Conservation (phyloP, 2,888 invertebrate species). For the Tiliacea citrago region DNA sequence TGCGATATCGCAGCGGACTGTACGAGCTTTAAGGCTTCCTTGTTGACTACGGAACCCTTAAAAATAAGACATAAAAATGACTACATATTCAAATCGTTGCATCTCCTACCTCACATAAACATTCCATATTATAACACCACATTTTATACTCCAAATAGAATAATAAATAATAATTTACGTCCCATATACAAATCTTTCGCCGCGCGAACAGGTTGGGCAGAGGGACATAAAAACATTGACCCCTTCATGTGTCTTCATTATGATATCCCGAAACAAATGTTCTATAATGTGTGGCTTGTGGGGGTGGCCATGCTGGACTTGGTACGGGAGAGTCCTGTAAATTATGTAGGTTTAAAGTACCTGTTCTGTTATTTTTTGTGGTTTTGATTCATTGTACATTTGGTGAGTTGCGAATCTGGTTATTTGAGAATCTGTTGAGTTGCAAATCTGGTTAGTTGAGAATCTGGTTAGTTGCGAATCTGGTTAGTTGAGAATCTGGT, state of each 20-base stretch:
- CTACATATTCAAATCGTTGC: background rate
- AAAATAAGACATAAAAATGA: background rate
- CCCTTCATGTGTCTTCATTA: slow-evolving; percentile 76
- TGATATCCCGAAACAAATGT: slow-evolving; percentile 71
- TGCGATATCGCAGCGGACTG: too few species aligned
- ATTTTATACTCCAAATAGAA: slow-evolving; percentile 18
- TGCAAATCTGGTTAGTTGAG: too few species aligned
- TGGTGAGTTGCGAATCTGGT: too few species aligned
- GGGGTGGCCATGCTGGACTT: slow-evolving; percentile 37
- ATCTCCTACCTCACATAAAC: slow-evolving; percentile 3
- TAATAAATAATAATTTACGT: slow-evolving; percentile 53
- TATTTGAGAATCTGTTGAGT: too few species aligned
- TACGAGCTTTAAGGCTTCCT: too few species aligned
- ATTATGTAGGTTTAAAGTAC: too few species aligned
- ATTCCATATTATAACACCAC: slow-evolving; percentile 14
- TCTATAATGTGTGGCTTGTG: slow-evolving; percentile 62
- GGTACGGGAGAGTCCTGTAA: slow-evolving; percentile 15
- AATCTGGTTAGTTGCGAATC: too few species aligned
- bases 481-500: too few species aligned
- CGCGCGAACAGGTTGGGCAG: slow-evolving; percentile 27
- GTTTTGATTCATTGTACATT: too few species aligned
- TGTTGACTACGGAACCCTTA: background rate
- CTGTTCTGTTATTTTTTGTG: too few species aligned
- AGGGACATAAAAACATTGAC: slow-evolving; percentile 60
- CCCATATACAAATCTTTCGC: slow-evolving; percentile 49